Evolutionary conservation across 2,797 vertebrate genomes (phyloP).

Genomic region (Xiphorhynchus erythropygius): DNA sequence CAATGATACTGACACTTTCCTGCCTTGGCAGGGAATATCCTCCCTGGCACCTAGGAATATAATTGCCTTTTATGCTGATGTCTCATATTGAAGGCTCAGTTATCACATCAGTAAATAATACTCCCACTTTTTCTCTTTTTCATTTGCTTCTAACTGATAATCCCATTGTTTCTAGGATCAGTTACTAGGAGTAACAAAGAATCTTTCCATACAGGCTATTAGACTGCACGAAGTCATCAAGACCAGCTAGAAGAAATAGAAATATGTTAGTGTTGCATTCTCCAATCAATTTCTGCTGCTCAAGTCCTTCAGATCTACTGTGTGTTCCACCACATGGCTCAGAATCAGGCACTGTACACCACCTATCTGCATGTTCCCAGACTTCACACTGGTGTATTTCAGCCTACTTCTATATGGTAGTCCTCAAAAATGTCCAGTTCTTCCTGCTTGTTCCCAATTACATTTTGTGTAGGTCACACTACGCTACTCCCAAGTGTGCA

Average conservation of each 20-base stretch:
- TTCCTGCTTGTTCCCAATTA: background rate
- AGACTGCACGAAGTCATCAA: background rate
- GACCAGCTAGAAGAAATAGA: background rate
- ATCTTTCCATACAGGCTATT: background rate
- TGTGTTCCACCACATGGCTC: background rate
- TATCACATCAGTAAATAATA: conserved; percentile 59
- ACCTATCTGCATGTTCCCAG: background rate
- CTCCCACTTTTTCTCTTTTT: conserved; percentile 47
- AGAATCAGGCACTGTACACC: background rate
- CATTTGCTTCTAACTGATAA: conserved; percentile 8
- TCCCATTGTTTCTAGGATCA: conserved; percentile 23
- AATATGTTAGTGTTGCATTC: background rate
- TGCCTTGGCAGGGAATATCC: conserved; percentile 36
- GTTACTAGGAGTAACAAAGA: background rate
- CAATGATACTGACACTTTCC: conserved; percentile 7
- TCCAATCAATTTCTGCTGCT: background rate
- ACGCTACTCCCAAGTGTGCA: background rate
- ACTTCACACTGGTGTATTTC: background rate
- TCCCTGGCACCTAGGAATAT: conserved; percentile 26
- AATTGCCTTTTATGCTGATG: conserved; percentile 54
- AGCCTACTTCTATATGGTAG: background rate
- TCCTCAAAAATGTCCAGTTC: background rate
- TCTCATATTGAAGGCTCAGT: conserved; percentile 35
- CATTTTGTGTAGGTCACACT: background rate
- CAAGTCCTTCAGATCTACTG: background rate